phyloP scores from a whole-genome alignment of 2,888 invertebrate genomes.

The Hoplodrina blanda region DNA sequence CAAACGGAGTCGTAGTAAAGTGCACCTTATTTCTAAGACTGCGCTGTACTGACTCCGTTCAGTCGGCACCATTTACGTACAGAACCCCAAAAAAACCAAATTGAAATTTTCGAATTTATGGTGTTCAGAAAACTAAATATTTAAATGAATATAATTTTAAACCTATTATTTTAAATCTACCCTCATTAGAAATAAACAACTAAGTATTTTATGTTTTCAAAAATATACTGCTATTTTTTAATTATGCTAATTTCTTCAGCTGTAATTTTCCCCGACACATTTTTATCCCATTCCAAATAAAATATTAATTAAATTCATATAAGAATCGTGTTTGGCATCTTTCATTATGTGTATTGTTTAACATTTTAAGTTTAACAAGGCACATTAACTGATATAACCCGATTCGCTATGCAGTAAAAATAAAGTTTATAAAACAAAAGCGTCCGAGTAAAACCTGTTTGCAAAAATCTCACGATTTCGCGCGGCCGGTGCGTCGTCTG shows the following conservation, averaged over 20 bases:
- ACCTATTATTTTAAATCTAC: conserved; percentile 7
- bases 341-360: conserved; percentile 8
- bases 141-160: background rate
- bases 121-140: background rate
- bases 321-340: conserved; percentile 18
- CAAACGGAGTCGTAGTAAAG: too few species aligned
- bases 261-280: background rate
- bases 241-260: background rate
- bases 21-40: too few species aligned
- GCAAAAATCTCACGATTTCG: conserved; percentile 83
- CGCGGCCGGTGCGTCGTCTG: conserved; percentile 70
- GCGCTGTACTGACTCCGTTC: too few species aligned
- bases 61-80: too few species aligned
- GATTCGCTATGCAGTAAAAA: conserved; percentile 71
- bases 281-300: background rate
- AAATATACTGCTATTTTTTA: background rate
- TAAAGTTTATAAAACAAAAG: conserved; percentile 75
- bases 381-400: conserved; percentile 59
- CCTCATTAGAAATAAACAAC: conserved; percentile 1
- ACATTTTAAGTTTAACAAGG: conserved; percentile 44
- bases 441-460: conserved; percentile 79
- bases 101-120: background rate
- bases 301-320: background rate
- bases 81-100: too few species aligned
- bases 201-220: background rate